Percentiles rank a stretch among this genome's conserved stretches.
These are phyloP conservation scores for Epinotia demarniana DNA, from an alignment of 2,888 invertebrate genomes.

Conservation along the genomic window DNA sequence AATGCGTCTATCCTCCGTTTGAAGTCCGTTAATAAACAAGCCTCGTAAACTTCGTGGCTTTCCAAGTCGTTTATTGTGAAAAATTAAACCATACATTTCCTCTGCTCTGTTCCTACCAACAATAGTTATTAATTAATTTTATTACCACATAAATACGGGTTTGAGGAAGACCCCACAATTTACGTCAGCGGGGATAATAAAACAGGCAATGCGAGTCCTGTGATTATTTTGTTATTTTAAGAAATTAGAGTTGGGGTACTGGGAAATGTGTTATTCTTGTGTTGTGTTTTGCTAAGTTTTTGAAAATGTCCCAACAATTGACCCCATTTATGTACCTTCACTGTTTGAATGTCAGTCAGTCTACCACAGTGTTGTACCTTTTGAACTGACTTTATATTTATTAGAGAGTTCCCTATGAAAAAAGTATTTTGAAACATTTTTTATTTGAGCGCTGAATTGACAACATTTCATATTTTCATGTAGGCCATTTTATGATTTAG, in stretches of 20 bases:
- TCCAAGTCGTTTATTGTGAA: conserved; percentile 15
- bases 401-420: too few species aligned
- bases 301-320: not conserved
- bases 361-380: too few species aligned
- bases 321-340: not conserved
- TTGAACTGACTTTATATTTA: too few species aligned
- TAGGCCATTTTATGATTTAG: too few species aligned
- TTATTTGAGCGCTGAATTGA: too few species aligned
- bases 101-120: conserved; percentile 9
- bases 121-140: conserved; percentile 43
- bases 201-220: conserved; percentile 27
- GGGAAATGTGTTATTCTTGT: not conserved
- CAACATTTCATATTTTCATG: too few species aligned
- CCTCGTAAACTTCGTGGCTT: not conserved
- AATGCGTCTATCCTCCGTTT: not conserved
- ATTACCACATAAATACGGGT: conserved; percentile 41
- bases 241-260: not conserved
- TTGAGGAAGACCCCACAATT: conserved; percentile 23
- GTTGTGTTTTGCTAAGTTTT: too few species aligned
- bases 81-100: conserved; percentile 29
- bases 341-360: not conserved
- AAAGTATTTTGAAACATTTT: too few species aligned
- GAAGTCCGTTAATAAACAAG: not conserved
- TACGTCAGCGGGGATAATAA: conserved; percentile 15
- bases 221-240: not conserved